Conservation (phyloP, 2,113 vertebrate genomes). For the Muntiacus reevesi region DNA sequence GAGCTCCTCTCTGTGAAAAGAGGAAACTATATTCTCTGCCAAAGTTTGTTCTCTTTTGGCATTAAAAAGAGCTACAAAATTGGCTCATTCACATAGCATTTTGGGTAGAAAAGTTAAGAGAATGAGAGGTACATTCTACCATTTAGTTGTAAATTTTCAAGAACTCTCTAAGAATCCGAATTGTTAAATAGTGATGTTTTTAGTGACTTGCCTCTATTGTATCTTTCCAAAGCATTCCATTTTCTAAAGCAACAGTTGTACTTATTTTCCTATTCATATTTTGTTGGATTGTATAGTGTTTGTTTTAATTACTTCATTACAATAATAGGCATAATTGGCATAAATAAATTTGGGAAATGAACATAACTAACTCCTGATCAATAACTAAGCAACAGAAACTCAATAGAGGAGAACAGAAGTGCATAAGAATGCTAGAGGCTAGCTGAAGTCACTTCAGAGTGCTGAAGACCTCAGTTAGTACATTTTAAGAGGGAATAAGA, state of each 20-base stretch:
- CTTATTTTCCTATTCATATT: neutral
- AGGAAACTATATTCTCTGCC: constrained; percentile 22
- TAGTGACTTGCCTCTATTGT: neutral
- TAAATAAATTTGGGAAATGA: constrained; percentile 12
- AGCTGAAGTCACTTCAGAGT: neutral
- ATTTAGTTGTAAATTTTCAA: constrained; percentile 7
- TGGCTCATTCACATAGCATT: neutral
- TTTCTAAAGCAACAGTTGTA: neutral
- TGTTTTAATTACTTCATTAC: neutral
- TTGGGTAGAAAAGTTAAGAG: neutral
- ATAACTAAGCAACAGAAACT: neutral
- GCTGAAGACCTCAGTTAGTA: neutral
- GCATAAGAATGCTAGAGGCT: neutral
- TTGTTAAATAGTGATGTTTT: neutral
- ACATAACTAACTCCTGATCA: neutral
- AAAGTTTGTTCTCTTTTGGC: constrained; percentile 19
- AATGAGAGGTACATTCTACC: neutral
- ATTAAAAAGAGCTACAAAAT: constrained; percentile 32
- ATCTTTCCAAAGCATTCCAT: constrained; percentile 1
- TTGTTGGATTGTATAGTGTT: neutral
- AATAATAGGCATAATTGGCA: neutral
- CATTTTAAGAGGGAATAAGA: neutral
- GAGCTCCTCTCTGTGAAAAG: constrained; percentile 22
- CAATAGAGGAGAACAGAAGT: neutral
- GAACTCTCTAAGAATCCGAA: neutral